Percentiles rank a stretch among this genome's conserved stretches.
phyloP scores from a whole-genome alignment of 2,888 invertebrate species.

The Eupelmus urozonus region DNA sequence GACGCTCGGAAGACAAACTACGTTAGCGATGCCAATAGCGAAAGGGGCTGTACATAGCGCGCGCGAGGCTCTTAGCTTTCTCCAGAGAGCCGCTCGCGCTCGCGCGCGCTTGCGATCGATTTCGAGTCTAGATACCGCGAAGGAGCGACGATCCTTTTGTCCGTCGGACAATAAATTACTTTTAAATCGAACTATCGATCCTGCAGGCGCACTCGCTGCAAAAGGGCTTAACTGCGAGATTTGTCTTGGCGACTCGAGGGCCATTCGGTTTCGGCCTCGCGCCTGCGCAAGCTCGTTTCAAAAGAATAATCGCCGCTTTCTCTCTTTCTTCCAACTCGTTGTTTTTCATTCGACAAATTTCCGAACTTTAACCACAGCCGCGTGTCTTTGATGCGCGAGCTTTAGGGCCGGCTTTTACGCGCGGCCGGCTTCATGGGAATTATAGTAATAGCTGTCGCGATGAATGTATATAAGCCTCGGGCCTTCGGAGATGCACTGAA shows the following conservation, averaged over 20 bases:
- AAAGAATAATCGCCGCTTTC: conserved; percentile 6
- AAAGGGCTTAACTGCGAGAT: conserved; percentile 54
- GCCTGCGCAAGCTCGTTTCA: background rate
- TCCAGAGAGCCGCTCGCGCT: conserved; percentile 46
- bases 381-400: conserved; percentile 23
- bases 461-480: conserved; percentile 10
- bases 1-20: conserved; percentile 70
- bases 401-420: conserved; percentile 20
- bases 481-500: background rate
- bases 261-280: conserved; percentile 43
- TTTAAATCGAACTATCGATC: conserved; percentile 60
- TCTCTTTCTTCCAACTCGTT: background rate
- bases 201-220: background rate
- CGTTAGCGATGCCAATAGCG: conserved; percentile 68
- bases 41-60: conserved; percentile 62
- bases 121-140: conserved; percentile 42
- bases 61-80: conserved; percentile 39
- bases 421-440: conserved; percentile 22
- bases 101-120: conserved; percentile 47
- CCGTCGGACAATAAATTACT: conserved; percentile 59
- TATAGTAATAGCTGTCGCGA: conserved; percentile 27
- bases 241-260: conserved; percentile 56
- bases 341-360: conserved; percentile 45
- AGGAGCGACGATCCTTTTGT: conserved; percentile 53
- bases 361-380: conserved; percentile 14